Conservation (phyloP, 2,113 vertebrate species). For the Pholis gunnellus region DNA sequence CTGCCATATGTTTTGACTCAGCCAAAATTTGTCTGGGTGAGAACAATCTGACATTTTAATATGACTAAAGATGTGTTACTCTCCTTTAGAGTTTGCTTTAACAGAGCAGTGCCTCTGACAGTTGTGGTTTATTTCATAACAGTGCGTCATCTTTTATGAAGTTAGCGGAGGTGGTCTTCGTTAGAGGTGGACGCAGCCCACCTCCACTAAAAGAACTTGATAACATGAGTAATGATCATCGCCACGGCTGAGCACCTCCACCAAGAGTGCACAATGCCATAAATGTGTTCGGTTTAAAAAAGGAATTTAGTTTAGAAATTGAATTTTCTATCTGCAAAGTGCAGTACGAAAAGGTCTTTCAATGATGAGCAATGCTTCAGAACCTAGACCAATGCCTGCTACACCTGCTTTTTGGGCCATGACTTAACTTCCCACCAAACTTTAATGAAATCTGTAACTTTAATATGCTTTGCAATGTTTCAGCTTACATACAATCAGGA, state of each 20-base stretch:
- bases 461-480: background rate
- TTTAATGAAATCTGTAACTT: background rate
- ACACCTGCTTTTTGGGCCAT: background rate
- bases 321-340: background rate
- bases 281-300: background rate
- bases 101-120: background rate
- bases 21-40: background rate
- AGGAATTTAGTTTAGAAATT: background rate
- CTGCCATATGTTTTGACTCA: slow-evolving; percentile 9
- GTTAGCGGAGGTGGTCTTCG: background rate
- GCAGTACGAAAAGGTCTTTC: background rate
- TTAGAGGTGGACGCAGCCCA: background rate
- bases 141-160: background rate
- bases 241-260: background rate
- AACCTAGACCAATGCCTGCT: background rate
- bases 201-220: background rate
- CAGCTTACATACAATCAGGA: background rate
- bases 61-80: background rate
- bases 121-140: slow-evolving; percentile 6
- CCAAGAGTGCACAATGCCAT: background rate
- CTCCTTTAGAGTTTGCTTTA: background rate
- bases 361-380: background rate
- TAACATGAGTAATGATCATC: background rate
- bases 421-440: background rate
- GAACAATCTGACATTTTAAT: background rate